Conservation (phyloP, 2,797 vertebrate genomes). For the Rhadinocentrus ornatus region DNA sequence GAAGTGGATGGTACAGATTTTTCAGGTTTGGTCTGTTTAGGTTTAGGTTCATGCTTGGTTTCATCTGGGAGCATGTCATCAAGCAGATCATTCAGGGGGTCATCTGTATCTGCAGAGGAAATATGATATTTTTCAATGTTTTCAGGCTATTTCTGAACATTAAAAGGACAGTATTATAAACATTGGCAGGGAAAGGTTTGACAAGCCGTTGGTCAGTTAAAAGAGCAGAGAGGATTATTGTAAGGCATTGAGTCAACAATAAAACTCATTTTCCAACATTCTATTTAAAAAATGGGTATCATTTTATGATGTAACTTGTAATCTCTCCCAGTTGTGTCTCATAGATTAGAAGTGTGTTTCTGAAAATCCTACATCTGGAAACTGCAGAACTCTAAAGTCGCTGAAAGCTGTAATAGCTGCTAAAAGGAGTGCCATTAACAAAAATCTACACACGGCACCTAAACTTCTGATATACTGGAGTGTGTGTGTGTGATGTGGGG, state of each 20-base stretch:
- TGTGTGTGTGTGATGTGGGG: no score
- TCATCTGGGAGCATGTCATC: slow-evolving; percentile 79
- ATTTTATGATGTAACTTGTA: no score
- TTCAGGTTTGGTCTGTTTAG: slow-evolving; percentile 48
- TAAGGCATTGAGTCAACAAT: no score
- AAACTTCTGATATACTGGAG: no score
- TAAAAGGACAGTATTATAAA: not conserved
- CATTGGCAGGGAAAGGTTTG: not conserved
- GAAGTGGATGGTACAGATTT: slow-evolving; percentile 45
- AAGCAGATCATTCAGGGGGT: slow-evolving; percentile 81
- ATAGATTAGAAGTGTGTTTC: not conserved
- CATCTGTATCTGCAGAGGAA: slow-evolving; percentile 72
- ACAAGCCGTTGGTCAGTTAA: not conserved
- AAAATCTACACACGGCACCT: no score
- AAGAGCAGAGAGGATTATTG: not conserved
- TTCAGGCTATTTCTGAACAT: not conserved
- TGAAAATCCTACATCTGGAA: no score
- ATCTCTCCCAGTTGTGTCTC: not conserved
- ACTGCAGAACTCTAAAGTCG: no score
- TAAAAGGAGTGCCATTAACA: no score
- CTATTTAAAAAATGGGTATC: no score
- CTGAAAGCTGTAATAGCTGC: no score
- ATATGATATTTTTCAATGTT: not conserved
- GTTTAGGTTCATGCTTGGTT: slow-evolving; percentile 46
- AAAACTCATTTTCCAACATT: no score